A percentile compares a stretch with the other conserved stretches of the same genome.
These are phyloP conservation scores for Chrysogorgia sp. DNA, from an alignment of 92 coral and sea anemone genomes.

Conservation along the genomic window DNA sequence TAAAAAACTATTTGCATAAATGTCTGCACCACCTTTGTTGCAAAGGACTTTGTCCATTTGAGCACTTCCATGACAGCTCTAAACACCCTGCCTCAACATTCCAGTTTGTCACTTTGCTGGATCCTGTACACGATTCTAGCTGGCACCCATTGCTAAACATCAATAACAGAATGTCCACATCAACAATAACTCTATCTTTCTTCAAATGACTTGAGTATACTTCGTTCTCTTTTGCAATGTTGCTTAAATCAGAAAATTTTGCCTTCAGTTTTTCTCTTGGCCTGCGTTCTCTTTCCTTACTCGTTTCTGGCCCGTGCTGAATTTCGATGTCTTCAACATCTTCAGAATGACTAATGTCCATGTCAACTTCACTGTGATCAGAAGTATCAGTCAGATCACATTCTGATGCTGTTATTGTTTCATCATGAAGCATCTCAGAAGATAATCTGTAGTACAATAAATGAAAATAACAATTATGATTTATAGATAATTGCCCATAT, in stretches of 20 bases:
- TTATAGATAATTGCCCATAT: no score
- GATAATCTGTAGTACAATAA: no score
- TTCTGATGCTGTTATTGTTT: background rate
- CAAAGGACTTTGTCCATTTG: constrained; percentile 44
- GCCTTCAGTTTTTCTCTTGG: constrained; percentile 8
- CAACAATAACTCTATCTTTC: constrained; percentile 41
- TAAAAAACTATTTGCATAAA: constrained; percentile 31
- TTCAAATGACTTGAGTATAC: constrained; percentile 3
- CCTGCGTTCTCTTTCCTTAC: background rate
- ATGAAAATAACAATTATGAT: no score
- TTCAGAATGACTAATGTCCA: background rate
- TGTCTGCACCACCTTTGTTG: constrained; percentile 46
- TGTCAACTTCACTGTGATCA: background rate
- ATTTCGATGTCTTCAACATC: background rate
- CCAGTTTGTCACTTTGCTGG: constrained; percentile 10
- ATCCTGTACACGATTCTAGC: constrained; percentile 16
- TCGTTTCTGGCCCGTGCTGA: constrained; percentile 2
- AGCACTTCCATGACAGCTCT: constrained; percentile 31
- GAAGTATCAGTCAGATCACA: background rate
- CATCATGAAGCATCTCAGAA: no score
- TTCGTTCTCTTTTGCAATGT: constrained; percentile 14
- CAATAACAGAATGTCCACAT: constrained; percentile 21
- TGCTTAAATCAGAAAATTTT: constrained; percentile 12
- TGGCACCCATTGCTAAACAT: constrained; percentile 37
- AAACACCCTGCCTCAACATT: constrained; percentile 44